Base-by-base conservation (phyloP, 2,888 invertebrate genomes). In the Cephus nigrinus region DNA sequence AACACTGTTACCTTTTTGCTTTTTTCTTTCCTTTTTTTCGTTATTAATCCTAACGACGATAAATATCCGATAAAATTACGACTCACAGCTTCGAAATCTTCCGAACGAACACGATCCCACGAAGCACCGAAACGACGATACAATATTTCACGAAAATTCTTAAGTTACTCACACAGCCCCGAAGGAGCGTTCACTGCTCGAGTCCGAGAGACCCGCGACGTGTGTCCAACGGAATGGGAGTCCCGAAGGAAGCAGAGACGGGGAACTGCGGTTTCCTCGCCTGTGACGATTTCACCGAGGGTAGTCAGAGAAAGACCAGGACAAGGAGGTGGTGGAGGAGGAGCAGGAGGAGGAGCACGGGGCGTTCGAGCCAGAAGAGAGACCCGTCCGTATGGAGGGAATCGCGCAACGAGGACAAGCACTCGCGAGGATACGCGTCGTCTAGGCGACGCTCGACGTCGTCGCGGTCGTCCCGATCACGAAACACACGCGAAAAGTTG, bases 401-500 rank as follows among this genome's bases (percentile, higher is more conserved):
- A 55, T 55, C 55, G 55, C 55, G 55, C 55, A 9, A 23, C 55
- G 55, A 55, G 55, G 23, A 55, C 55, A 55, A 55, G 55, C 55
- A 55, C 55, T 55, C 55, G 3, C 55, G 55, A 55, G 55, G 23
- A 55, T 55, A 55, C 55, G 55, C 55, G 55, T 55, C 55, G 55
- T 55, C 55, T 23, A 23, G 55, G 23, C 55, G 55, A 55, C 55
- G 55, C 55, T 55, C 23, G 55, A 55, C 55, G 55, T 55, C 55
- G 55, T 55, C 55, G 55, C 55, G 55, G 55, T 55, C 15, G 23
- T 55, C 23, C 55, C 55, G 55, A 55, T 71, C 31, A 71, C 71
- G 71, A 71, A 71, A 33, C 71, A 71, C 71, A 33, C 71, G 71
- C 71, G 71, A 71, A 71, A 32, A 71, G 12, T 31, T 33, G 12